phyloP scores from a whole-genome alignment of 2,888 invertebrate species.

The Cybosia mesomella region DNA sequence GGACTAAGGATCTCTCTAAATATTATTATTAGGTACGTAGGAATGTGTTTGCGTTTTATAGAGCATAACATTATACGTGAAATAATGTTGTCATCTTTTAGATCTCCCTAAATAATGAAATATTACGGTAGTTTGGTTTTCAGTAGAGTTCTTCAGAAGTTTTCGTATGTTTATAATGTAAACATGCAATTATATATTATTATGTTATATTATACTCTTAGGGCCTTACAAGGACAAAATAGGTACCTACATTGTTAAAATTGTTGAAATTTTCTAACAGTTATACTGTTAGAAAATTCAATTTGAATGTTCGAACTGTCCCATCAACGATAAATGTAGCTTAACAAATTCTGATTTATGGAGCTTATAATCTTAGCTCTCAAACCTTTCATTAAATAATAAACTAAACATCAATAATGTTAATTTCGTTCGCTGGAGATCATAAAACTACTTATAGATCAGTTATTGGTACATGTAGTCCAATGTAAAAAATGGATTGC shows the following conservation, averaged over 20 bases:
- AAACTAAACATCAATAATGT: no score
- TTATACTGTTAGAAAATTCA: no score
- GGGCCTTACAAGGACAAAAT: neutral
- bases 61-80: conserved; percentile 21
- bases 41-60: conserved; percentile 33
- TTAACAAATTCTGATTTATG: no score
- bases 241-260: neutral
- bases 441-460: no score
- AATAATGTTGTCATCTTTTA: conserved; percentile 38
- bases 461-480: no score
- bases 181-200: neutral
- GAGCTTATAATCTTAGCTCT: no score
- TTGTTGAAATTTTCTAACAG: neutral
- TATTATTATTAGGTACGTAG: conserved; percentile 17
- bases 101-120: conserved; percentile 6
- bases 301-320: neutral
- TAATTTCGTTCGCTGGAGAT: no score
- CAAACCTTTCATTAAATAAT: no score
- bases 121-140: conserved; percentile 1
- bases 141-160: neutral
- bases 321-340: no score
- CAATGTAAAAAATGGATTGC: no score
- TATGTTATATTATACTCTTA: conserved; percentile 3
- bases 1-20: conserved; percentile 43
- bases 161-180: conserved; percentile 4